Conservation (phyloP, 2,888 invertebrate species). For the Yponomeuta cagnagella region DNA sequence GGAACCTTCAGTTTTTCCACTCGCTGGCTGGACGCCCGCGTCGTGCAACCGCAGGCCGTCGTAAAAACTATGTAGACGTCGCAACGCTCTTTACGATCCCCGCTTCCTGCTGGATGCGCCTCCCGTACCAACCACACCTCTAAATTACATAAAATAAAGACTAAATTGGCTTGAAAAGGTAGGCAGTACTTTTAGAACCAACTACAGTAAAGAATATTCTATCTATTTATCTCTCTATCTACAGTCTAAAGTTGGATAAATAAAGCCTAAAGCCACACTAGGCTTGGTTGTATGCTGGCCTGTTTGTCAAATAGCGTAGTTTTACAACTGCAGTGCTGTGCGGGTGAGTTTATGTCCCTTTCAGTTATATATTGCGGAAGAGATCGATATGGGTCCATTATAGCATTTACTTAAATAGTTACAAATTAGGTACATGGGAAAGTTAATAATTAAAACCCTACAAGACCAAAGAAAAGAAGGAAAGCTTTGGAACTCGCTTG, state of each 20-base stretch:
- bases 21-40: conserved; percentile 26
- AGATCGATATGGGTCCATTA: not conserved
- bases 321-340: not conserved
- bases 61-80: conserved; percentile 30
- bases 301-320: not conserved
- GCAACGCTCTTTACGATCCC: conserved; percentile 39
- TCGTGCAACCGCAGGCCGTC: conserved; percentile 26
- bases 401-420: not conserved
- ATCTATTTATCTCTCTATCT: too few species aligned
- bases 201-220: not conserved
- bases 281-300: not conserved
- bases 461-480: too few species aligned
- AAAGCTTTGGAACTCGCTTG: too few species aligned
- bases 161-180: not conserved
- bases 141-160: not conserved
- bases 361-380: not conserved
- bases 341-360: not conserved
- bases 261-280: not conserved
- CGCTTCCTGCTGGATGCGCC: conserved; percentile 38
- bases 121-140: not conserved
- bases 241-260: not conserved
- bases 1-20: not conserved
- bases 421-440: too few species aligned
- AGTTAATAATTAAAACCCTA: too few species aligned
- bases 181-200: not conserved